Evolutionary conservation across 2,797 vertebrate genomes (phyloP), one percentile per base, ranked within the genome.

Genomic region (Tauraco hartlaubi): DNA sequence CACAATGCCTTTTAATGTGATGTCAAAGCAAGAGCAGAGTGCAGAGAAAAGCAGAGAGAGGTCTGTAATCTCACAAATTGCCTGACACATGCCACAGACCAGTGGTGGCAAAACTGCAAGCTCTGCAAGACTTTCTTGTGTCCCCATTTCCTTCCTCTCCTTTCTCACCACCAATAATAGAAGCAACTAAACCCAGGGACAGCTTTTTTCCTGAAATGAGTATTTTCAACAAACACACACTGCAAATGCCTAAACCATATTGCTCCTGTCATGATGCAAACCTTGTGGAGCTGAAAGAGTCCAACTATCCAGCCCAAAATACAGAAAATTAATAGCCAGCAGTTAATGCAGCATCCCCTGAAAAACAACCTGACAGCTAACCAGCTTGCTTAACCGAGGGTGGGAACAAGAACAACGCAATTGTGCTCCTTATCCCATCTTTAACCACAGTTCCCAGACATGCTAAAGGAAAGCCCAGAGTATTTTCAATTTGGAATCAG

Each of bases 21-120:
- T 67, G 64, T 46, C 55, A 78, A 28, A 71, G 43, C 37, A 86
- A 74, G 29, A 83, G 51, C 13, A 78, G 37, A 92, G 26, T 2
- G 9, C 9, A 90, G 43, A 78, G 33, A 78, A 76, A 28, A 66
- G 23, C 69, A 90, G 49, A 81, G 28, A 64, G 49, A 71, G 15
- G 48, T 11, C 68, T 91, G 41, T 74, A 91, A 89, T 94, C 49
- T 80, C 71, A 92, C 64, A 94, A 93, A 94, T 58, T 91, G 88
- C 75, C 52, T 83, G 67, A 31, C 48, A 67, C n/a, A 61, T 14
- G 54, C 66, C 79, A 88, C 35, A 56, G 41, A 25, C 59, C 67
- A 86, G 37, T 4, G 9, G 59, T 67, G 92, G 77, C 48, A 56
- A 46, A 93, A 41, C 37, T 46, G 28, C 64, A 76, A 41, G 15